phyloP scores from a whole-genome alignment of 2,797 vertebrate species.

The Neosilurus hyrtlii region DNA sequence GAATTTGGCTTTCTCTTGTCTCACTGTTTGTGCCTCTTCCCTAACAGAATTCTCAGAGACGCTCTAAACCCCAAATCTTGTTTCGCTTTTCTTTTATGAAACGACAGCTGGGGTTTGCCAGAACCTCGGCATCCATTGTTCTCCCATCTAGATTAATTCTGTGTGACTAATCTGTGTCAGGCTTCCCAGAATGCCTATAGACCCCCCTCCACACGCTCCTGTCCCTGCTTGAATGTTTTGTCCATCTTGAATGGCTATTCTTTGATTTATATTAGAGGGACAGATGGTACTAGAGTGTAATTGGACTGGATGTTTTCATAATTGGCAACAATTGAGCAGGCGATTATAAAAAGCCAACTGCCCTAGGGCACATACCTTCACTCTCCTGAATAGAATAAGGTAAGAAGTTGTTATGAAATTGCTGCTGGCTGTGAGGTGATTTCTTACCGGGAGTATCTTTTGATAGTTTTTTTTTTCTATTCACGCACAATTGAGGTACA shows the following conservation, averaged over 20 bases:
- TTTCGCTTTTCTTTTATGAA: slow-evolving; percentile 89
- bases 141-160: slow-evolving; percentile 89
- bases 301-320: slow-evolving; percentile 64
- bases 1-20: slow-evolving; percentile 66
- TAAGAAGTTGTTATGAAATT: background rate
- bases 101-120: slow-evolving; percentile 97
- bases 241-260: slow-evolving; percentile 61
- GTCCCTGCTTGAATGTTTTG: slow-evolving; percentile 54
- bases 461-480: slow-evolving; percentile 34
- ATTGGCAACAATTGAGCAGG: slow-evolving; percentile 56
- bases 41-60: slow-evolving; percentile 78
- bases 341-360: slow-evolving; percentile 44
- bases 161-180: slow-evolving; percentile 97
- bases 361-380: slow-evolving; percentile 49
- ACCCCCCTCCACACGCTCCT: slow-evolving; percentile 52
- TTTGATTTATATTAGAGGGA: slow-evolving; percentile 69
- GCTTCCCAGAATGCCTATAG: slow-evolving; percentile 89
- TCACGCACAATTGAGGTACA: slow-evolving; percentile 35
- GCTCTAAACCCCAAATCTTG: slow-evolving; percentile 90
- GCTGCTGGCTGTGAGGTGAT: slow-evolving; percentile 26
- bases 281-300: slow-evolving; percentile 71
- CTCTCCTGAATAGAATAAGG: slow-evolving; percentile 21
- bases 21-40: slow-evolving; percentile 72
- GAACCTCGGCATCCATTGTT: slow-evolving; percentile 90
- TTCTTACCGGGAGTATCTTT: slow-evolving; percentile 30